phyloP scores from a whole-genome alignment of 2,113 vertebrate genomes.

The Sphaerodactylus townsendi region DNA sequence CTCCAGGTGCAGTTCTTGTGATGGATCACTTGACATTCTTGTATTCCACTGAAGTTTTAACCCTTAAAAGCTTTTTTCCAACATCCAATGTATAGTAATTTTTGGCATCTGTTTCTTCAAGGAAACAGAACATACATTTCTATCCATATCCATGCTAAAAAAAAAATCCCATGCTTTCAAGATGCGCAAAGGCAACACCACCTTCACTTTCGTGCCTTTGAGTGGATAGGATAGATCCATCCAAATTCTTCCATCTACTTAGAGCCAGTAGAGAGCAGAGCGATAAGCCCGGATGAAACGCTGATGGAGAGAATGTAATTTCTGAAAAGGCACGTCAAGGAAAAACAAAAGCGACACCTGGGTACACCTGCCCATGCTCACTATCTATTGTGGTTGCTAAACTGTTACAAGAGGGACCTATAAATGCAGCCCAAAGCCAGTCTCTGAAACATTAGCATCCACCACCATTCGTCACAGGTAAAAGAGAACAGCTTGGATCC shows the following conservation, averaged over 20 bases:
- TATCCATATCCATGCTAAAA: neutral
- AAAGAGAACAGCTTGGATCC: neutral
- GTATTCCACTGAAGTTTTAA: neutral
- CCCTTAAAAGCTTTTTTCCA: conserved; percentile 49
- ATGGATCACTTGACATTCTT: neutral
- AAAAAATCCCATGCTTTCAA: neutral
- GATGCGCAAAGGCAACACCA: conserved; percentile 24
- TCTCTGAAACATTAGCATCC: neutral
- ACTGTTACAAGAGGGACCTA: neutral
- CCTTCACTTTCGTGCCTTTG: neutral
- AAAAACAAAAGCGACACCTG: neutral
- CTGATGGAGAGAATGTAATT: conserved; percentile 98
- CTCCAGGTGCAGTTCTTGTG: rapidly evolving
- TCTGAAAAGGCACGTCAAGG: conserved; percentile 82
- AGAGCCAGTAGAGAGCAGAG: conserved; percentile 95
- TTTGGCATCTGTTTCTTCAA: conserved; percentile 51
- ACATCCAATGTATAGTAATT: conserved; percentile 30
- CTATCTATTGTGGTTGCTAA: neutral
- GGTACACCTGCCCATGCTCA: neutral
- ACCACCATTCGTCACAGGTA: neutral
- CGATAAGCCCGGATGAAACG: conserved; percentile 94
- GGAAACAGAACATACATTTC: conserved; percentile 6
- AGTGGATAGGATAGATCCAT: conserved; percentile 13
- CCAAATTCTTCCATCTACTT: conserved; percentile 76
- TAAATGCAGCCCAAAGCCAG: neutral